Evolutionary conservation across 2,797 vertebrate genomes (phyloP), one percentile per base, ranked within the genome.

Genomic region (Enoplosus armatus): DNA sequence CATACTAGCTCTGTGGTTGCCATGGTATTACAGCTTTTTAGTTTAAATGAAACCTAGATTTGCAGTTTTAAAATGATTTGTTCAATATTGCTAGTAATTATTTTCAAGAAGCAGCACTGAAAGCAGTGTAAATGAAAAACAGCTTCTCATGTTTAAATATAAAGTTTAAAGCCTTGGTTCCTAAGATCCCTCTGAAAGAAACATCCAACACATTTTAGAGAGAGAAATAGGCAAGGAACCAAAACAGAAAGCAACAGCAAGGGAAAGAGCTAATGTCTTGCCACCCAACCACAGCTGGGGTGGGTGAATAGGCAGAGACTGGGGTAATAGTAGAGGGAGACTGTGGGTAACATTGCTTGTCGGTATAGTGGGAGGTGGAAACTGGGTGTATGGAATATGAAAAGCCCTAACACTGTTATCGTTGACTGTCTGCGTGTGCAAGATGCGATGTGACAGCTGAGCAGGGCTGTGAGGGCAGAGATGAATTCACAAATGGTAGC

Each of bases 381-480:
- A 85, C 82, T 89, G 87, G 82, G 73, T 90, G 88, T 90, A 88
- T 87, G 86, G 89, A 93, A 93, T 93, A 93, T 92, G 92, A 94
- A 93, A 93, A 90, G 89, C 92, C 85, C 85, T 89, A 84, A 84
- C 88, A 83, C 91, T 90, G 92, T 93, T 95, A 90, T 91, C 79
- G 82, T 88, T 92, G 92, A 91, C 93, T 94, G 89, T 93, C 92
- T 95, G 88, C 54, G 70, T 79, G 82, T 90, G 90, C 51, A 82
- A 93, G 91, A 96, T 96, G 87, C 87, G 83, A 95, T 94, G 93
- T 96, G 95, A 96, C 95, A 95, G 94, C 88, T 89, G 94, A 95
- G 90, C 87, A 63, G 90, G 83, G 90, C 94, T 90, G 89, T 80
- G 91, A 95, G 93, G 92, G 87, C 88, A 93, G 88, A 93, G 90